Base-by-base conservation (phyloP, 2,888 invertebrate genomes). In the Trissolcus japonicus region DNA sequence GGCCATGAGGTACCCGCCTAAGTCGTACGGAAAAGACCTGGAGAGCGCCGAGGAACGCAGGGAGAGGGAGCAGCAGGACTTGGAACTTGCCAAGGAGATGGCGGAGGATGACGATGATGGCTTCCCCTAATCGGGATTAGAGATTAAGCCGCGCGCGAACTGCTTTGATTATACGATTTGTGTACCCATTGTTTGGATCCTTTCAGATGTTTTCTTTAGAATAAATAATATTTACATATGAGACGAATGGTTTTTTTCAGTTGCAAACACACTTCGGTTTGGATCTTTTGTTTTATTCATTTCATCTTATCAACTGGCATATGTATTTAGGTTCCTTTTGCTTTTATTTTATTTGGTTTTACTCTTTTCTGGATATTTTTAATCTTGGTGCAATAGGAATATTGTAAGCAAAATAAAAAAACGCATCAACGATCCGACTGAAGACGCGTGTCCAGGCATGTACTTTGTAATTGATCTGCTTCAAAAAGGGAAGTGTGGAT, bases 11-110 rank as follows among this genome's bases (percentile, higher is more conserved):
- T 99, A 98, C 91, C 99, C 99, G 17, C 98, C 98, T 0, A 99
- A 99, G 88, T 97, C 98, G 0, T 99, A 99, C 90, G 98, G 98
- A 17, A 98, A 98, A 87, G 98, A 99, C 89, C 91, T 99, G 75
- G 99, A 99, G 89, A 98, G 97, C 83, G 98, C 98, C 14, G 98
- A 98, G 90, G 98, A 98, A 86, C 93, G 98, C 60, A 92, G 98
- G 72, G 98, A 98, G 89, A 91, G 98, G 62, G 98, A 99, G 89
- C 98, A 98, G 86, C 98, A 99, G 89, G 99, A 99, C 90, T 91
- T 99, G 85, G 99, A 99, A 89, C 91, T 98, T 83, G 99, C 99
- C n/a, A 99, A 99, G 89, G 99, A 99, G 91, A 98, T 99, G 95
- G 98, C 98, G 6, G 99, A 99, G 87, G 99, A 99, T 88, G 99